phyloP scores from a whole-genome alignment of 35 echinoderm and acorn worm species.

The Antedon bifida region DNA sequence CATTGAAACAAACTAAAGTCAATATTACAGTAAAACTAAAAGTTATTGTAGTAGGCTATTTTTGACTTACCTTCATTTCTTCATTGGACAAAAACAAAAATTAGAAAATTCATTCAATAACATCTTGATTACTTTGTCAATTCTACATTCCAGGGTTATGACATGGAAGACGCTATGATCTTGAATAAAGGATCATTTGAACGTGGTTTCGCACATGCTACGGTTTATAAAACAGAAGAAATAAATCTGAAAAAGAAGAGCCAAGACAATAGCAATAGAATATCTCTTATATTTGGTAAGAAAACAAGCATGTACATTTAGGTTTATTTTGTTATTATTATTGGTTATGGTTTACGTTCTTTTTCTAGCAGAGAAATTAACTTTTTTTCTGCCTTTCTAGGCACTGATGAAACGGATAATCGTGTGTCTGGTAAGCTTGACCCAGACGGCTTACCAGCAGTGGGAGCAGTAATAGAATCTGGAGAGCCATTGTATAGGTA shows the following conservation, averaged over 20 bases:
- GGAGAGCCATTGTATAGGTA: constrained; percentile 73
- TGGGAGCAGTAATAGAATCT: constrained; percentile 50
- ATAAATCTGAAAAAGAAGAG: constrained; percentile 44
- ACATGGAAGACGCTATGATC: constrained; percentile 99
- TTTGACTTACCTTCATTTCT: too few species aligned
- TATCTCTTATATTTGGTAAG: constrained; percentile 66
- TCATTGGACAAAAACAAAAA: too few species aligned
- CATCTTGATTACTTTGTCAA: too few species aligned
- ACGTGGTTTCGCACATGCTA: constrained; percentile 79
- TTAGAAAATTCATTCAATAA: too few species aligned
- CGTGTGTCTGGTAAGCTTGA: constrained; percentile 42
- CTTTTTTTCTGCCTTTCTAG: constrained; percentile 24
- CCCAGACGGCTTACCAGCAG: constrained; percentile 61
- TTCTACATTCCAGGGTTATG: constrained; percentile 55
- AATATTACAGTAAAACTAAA: too few species aligned
- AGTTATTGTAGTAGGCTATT: too few species aligned
- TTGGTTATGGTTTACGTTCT: too few species aligned
- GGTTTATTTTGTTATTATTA: neutral
- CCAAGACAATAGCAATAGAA: constrained; percentile 6
- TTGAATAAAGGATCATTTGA: constrained; percentile 80
- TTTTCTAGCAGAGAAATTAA: too few species aligned
- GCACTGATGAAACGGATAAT: constrained; percentile 37
- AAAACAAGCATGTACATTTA: neutral
- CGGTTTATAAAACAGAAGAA: constrained; percentile 82
- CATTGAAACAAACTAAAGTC: too few species aligned